Evolutionary conservation across 2,888 invertebrate genomes (phyloP).

Genomic region (Leptopilina drosophilae): DNA sequence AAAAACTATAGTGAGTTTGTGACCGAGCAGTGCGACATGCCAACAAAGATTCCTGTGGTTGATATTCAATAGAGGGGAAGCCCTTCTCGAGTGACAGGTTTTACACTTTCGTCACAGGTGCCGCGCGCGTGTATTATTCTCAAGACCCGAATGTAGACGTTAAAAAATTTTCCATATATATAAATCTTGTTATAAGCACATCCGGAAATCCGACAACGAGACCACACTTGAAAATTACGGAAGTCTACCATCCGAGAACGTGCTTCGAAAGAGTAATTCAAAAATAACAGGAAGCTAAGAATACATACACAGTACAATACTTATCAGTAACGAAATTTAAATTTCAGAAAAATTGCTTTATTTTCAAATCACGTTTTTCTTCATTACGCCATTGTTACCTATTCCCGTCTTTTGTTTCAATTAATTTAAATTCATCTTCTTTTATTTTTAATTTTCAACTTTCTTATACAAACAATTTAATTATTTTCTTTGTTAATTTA

Average conservation of each 20-base stretch:
- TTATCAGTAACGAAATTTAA: neutral
- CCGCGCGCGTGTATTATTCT: neutral
- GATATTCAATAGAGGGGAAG: constrained; percentile 18
- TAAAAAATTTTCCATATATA: constrained; percentile 21
- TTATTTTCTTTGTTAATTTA: no score
- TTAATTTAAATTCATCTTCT: neutral
- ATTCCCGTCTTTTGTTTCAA: neutral
- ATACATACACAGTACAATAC: neutral
- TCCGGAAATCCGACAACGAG: constrained; percentile 31
- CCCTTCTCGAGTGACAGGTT: constrained; percentile 22
- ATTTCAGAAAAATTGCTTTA: constrained; percentile 1
- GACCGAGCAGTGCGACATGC: no score
- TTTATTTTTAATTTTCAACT: neutral
- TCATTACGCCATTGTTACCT: neutral
- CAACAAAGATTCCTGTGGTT: constrained; percentile 15
- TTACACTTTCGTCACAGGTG: constrained; percentile 28
- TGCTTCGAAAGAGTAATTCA: constrained; percentile 29
- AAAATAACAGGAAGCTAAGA: constrained; percentile 39
- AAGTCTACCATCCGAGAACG: constrained; percentile 30
- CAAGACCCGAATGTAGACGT: neutral
- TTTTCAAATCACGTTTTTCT: neutral
- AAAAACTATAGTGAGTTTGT: no score
- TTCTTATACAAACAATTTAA: no score
- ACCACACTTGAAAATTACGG: constrained; percentile 19
- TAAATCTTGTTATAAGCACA: constrained; percentile 18